Base-by-base conservation (phyloP, 2,888 invertebrate species). In the Pogonocherus hispidulus region DNA sequence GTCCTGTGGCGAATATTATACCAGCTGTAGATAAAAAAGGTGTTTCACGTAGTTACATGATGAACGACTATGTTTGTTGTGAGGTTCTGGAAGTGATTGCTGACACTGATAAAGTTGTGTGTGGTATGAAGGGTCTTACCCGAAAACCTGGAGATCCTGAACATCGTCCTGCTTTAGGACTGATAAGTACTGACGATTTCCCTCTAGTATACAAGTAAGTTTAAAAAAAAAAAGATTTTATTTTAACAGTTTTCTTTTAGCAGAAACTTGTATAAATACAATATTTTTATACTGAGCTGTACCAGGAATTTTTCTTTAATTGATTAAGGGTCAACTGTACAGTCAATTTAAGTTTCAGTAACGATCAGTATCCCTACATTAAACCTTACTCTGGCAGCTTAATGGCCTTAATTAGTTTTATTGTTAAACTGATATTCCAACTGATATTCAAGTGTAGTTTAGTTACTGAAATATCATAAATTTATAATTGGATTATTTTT, bases 41-140 rank as follows among this genome's bases (percentile, higher is more conserved):
- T 84, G 89, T 92, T 72, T 90, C 91, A 84, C 91, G 93, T 85
- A 89, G 89, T 86, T 94, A 93, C 89, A 90, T 92, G 86, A 90
- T 91, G 86, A 93, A 93, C 88, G 95, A 95, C 87, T 91, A 92
- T 79, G 92, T 96, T 67, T 93, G 95, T 89, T 95, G 95, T 86
- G 95, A 95, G 88, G 93, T 95, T 59, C 89, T 95, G 80, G 94
- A 94, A 89, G 92, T 94, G 73, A 93, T 93, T 84, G 92, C 93
- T 52, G 94, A 95, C 85, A 92, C 93, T 63, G 94, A 95, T 87
- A 95, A 95, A 88, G 91, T 96, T 88, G 92, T 93, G 79, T 91
- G 94, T 85, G 94, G 94, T 85, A 94, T 95, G 94, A 92, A 94
- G 86, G 93, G 93, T 72, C 88, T 91, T 76, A 90, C 92, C 77